These are phyloP conservation scores for Hiodon tergisus DNA, from an alignment of 2,113 vertebrate genomes.

Conservation along the genomic window DNA sequence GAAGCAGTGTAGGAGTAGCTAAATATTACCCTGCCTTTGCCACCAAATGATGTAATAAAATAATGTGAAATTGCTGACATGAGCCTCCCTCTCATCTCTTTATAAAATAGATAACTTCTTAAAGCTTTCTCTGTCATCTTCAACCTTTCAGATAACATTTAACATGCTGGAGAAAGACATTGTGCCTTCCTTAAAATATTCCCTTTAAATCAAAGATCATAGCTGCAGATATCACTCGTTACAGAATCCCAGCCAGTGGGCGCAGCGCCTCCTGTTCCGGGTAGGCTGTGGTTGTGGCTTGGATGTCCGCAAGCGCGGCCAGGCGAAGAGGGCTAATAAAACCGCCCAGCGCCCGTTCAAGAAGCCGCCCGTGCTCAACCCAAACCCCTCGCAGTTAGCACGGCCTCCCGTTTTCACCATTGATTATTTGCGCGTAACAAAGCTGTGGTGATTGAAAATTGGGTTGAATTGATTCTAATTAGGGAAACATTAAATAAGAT, in stretches of 20 bases:
- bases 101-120: no score
- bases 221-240: no score
- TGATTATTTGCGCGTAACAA: constrained; percentile 75
- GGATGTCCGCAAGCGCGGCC: not conserved
- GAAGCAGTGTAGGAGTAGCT: not conserved
- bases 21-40: no score
- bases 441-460: constrained; percentile 79
- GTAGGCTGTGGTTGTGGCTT: not conserved
- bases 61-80: not conserved
- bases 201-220: no score
- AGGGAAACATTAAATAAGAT: constrained; percentile 96
- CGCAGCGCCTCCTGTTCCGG: not conserved
- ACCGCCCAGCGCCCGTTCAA: not conserved
- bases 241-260: no score
- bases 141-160: no score
- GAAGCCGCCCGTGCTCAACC: constrained; percentile 36
- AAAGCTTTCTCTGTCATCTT: no score
- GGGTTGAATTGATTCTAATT: constrained; percentile 99
- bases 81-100: not conserved
- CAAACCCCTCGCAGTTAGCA: constrained; percentile 29
- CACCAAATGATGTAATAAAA: not conserved
- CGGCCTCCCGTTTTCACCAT: constrained; percentile 59
- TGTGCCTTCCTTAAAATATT: no score
- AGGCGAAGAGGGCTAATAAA: not conserved
- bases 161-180: no score